Evolutionary conservation across 2,797 vertebrate species (phyloP).

Genomic region (Hipposideros larvatus): DNA sequence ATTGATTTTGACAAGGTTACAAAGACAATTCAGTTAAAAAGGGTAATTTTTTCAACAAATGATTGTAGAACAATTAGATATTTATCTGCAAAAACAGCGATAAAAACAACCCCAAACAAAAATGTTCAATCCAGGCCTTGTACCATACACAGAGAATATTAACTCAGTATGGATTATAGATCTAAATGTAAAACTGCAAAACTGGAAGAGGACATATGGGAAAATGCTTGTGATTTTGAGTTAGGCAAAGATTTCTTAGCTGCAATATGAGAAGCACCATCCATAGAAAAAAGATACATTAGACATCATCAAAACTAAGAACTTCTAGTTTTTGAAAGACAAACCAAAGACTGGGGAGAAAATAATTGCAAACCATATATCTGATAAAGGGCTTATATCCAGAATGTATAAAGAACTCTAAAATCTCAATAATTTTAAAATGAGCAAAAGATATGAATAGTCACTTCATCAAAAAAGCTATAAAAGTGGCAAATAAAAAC

Average conservation of each 20-base stretch:
- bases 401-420: conserved; percentile 3
- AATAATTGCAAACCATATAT: conserved; percentile 1
- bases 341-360: not conserved
- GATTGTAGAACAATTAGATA: not conserved
- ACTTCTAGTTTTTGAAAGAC: not conserved
- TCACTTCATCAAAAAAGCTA: not conserved
- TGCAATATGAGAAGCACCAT: not conserved
- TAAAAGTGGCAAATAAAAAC: conserved; percentile 14
- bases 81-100: not conserved
- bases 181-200: not conserved
- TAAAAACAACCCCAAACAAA: not conserved
- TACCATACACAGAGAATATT: not conserved
- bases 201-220: not conserved
- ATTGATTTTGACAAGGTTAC: conserved; percentile 19
- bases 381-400: not conserved
- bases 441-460: not conserved
- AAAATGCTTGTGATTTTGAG: conserved; percentile 3
- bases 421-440: not conserved
- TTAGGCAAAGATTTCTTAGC: conserved; percentile 36
- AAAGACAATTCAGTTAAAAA: not conserved
- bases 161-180: not conserved
- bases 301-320: conserved; percentile 41
- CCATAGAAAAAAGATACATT: not conserved
- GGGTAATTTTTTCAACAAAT: not conserved
- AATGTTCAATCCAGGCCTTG: not conserved